Evolutionary conservation across 2,888 invertebrate species (phyloP), one percentile per base, ranked within the genome.

Genomic region (Quadroppia sp.): DNA sequence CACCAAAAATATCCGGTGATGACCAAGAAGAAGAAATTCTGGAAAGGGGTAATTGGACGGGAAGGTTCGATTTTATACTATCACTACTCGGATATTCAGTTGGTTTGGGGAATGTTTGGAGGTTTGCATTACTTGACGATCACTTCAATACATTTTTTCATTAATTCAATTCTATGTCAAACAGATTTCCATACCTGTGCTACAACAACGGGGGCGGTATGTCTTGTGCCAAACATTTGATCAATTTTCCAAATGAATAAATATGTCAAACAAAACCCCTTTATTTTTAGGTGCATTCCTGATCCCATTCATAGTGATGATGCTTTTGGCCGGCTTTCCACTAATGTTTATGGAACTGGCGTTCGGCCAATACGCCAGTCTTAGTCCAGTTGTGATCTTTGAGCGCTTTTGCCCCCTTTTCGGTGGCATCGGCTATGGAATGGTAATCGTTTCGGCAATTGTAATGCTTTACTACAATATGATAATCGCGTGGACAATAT

Each of bases 191-290:
- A 0, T 95, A 95, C 84, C 88, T 95, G 78, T 94, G 94, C 84
- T 95, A 94, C 84, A 94, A 94, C 85, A 95, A 95, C 85, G 95
- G 95, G 76, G 95, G 95, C 50, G 95, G 91, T 89, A 81, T 83
- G 84, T 56, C 30, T 82, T 42, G 28, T 48, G 15, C n/a, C n/a
- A 32, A 67, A 42, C 40, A 25, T 42, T 64, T 25, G 6, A 2
- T 28, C 1, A 15, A n/a, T 9, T 9, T 9, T 4, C 15, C 7
- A n/a, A 48, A n/a, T 4, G 15, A 48, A 9, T 48, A 4, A 56
- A 28, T 56, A 13, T 28, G 13, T 56, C 2, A 23, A 7, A 4
- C 28, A 17, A 42, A n/a, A 20, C 1, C 11, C 28, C n/a, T n/a
- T n/a, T 17, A 45, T 48, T 17, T 23, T 15, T 53, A 77, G 77